Evolutionary conservation across 2,113 vertebrate species (phyloP), one percentile per base, ranked within the genome.

Genomic region (Ammodytes marinus): DNA sequence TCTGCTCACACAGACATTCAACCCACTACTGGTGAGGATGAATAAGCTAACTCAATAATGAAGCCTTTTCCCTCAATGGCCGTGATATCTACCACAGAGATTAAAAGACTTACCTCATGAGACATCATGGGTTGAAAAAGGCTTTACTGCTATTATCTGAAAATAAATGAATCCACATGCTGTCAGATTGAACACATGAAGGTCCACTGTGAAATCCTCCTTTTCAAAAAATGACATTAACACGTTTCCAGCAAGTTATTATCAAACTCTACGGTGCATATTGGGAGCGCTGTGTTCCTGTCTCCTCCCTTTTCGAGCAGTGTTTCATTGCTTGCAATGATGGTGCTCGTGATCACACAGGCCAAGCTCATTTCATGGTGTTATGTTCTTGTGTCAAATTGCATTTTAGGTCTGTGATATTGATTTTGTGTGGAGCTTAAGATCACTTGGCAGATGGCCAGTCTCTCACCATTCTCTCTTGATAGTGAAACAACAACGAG

Each of bases 361-460:
- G 76, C 71, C 49, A 79, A 54, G 70, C 74, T 85, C 53, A 52
- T 88, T 85, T 82, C 54, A 80, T 54, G 4, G n/a, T 70, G 50
- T 79, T 77, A 45, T 88, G 81, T 82, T 83, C 49, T 80, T 77
- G 75, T 90, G 69, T 87, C 80, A 71, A 84, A 79, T 79, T 67
- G 53, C 68, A 80, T 83, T 90, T 78, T 70, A 49, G 59, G 76
- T 74, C 74, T 77, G 39, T 67, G 6, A 42, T 86, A 89, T 87
- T 75, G 76, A 91, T 91, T 88, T 74, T 74, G 69, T 74, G 83
- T 75, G 77, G 58, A 39, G 57, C 74, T 80, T 55, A 61, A 90
- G 74, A 86, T 90, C 52, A 76, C 84, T 27, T 72, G 86, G 81
- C 83, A 74, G 79, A 75, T 82, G 80, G 76, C 79, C 83, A 69